Conservation (phyloP, 2,113 vertebrate genomes). For the Notarius lentiginosus region DNA sequence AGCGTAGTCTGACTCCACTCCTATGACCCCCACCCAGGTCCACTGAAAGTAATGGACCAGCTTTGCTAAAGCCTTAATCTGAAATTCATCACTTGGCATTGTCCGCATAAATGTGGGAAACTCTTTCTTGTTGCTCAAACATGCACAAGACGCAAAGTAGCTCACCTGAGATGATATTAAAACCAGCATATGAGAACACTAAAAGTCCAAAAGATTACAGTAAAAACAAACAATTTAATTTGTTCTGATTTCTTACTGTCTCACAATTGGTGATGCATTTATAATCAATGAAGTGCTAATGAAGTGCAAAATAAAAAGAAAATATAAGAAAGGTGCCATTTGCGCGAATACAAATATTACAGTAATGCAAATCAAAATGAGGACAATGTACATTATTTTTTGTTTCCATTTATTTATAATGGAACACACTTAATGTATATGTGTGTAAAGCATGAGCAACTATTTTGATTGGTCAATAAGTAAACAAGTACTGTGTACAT, state of each 20-base stretch:
- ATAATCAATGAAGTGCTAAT: background rate
- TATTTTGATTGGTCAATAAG: background rate
- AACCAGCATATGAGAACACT: conserved; percentile 4
- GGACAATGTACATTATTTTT: background rate
- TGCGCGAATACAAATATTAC: background rate
- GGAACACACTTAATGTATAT: background rate
- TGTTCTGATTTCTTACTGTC: background rate
- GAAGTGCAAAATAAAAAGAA: background rate
- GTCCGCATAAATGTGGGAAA: conserved; percentile 75
- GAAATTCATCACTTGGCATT: conserved; percentile 73
- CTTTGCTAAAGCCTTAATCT: conserved; percentile 67
- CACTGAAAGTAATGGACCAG: conserved; percentile 69
- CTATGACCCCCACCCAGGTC: conserved; percentile 74
- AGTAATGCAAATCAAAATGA: background rate
- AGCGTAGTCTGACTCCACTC: conserved; percentile 70
- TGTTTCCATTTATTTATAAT: background rate
- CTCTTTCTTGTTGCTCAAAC: conserved; percentile 68
- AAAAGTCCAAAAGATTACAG: background rate
- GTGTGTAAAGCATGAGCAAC: background rate
- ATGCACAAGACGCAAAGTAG: conserved; percentile 74
- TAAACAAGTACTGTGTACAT: background rate
- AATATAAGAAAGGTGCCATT: background rate
- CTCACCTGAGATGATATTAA: conserved; percentile 65
- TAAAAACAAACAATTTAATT: background rate
- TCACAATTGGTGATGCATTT: too few species aligned